These are phyloP conservation scores for Mycogona germanica DNA, from an alignment of 2,888 invertebrate genomes.

Conservation along the genomic window DNA sequence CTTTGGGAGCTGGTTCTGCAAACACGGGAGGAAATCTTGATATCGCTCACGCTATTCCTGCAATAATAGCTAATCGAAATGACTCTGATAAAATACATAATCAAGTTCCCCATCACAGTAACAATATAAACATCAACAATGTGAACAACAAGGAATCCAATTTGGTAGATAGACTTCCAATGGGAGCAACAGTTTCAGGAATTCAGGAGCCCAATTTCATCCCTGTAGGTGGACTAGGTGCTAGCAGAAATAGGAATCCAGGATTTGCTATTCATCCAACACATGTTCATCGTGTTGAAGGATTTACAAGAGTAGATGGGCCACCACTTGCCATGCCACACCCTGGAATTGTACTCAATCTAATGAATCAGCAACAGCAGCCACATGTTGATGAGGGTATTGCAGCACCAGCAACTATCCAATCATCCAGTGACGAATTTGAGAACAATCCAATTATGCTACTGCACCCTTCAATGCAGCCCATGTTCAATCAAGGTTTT, in stretches of 20 bases:
- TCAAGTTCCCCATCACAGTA: background rate
- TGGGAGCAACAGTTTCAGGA: conserved; percentile 16
- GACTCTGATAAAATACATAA: conserved; percentile 17
- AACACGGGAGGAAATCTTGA: background rate
- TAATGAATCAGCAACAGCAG: conserved; percentile 3
- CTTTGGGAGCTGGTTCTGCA: conserved; percentile 15
- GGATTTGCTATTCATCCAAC: background rate
- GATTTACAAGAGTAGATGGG: conserved; percentile 14
- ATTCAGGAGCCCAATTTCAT: conserved; percentile 24
- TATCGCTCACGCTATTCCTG: background rate
- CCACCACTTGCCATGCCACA: conserved; percentile 14
- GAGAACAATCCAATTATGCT: background rate
- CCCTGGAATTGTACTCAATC: conserved; percentile 14
- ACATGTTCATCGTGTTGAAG: background rate
- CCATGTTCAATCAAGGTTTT: conserved; percentile 17
- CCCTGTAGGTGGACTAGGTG: conserved; percentile 25
- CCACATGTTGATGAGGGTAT: background rate
- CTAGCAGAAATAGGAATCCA: conserved; percentile 8
- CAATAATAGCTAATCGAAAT: conserved; percentile 15
- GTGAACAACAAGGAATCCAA: background rate
- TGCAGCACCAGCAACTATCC: too few species aligned
- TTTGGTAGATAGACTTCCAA: conserved; percentile 13
- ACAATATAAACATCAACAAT: background rate
- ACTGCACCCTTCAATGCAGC: conserved; percentile 7
- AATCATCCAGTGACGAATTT: too few species aligned